Conservation (phyloP, 2,888 invertebrate genomes). For the Drosophila atroscutellata region DNA sequence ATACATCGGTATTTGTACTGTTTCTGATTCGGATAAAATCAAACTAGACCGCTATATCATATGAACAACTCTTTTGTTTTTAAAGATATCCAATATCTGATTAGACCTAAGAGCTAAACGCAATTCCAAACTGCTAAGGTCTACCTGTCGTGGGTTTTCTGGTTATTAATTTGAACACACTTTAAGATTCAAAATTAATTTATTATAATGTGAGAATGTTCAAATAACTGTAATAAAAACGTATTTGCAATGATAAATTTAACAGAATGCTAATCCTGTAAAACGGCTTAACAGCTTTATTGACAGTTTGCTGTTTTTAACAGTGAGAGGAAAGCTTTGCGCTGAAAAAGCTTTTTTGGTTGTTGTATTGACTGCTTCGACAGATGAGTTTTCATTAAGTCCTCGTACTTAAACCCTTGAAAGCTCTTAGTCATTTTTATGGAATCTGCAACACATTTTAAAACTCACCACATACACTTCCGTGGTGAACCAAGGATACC, state of each 20-base stretch:
- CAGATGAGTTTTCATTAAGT: neutral
- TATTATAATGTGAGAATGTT: neutral
- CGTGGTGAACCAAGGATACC: neutral
- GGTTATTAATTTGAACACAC: neutral
- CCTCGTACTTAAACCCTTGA: neutral
- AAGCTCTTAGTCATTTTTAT: neutral
- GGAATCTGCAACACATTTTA: neutral
- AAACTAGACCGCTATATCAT: neutral
- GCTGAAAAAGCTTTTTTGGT: conserved; percentile 10
- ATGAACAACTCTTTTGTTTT: neutral
- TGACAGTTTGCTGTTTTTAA: neutral
- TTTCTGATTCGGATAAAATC: neutral
- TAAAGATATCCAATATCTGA: neutral
- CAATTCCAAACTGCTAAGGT: accelerated
- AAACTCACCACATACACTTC: neutral
- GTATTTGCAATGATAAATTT: neutral
- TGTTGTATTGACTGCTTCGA: conserved; percentile 1
- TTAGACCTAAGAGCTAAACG: accelerated
- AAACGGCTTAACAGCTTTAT: neutral
- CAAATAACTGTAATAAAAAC: neutral
- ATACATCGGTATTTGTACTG: neutral
- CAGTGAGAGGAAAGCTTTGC: neutral
- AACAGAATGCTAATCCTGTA: neutral
- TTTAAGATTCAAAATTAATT: neutral
- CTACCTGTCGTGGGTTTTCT: neutral